Evolutionary conservation across 2,113 vertebrate genomes (phyloP).

Genomic region (Puntigrus tetrazona): DNA sequence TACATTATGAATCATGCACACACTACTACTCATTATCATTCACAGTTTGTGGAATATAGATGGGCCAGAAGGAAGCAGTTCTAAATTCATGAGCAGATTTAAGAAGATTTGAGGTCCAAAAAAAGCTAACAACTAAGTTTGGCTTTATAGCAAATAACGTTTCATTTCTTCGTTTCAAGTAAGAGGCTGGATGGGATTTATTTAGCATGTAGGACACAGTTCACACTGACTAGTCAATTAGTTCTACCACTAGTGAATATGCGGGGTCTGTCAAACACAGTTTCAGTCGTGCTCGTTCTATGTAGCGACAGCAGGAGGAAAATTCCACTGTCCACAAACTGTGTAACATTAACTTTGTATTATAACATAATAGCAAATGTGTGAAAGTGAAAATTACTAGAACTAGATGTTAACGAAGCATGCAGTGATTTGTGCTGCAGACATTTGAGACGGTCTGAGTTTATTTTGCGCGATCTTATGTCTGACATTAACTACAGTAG

Average conservation of each 20-base stretch:
- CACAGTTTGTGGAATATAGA: not conserved
- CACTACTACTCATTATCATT: not conserved
- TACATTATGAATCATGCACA: not conserved
- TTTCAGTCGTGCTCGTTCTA: not conserved
- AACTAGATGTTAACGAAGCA: not conserved
- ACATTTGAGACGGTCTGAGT: not conserved
- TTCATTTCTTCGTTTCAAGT: not conserved
- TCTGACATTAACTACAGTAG: not conserved
- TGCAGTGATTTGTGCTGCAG: not conserved
- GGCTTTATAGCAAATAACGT: not conserved
- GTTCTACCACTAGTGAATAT: not conserved
- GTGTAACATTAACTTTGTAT: not conserved
- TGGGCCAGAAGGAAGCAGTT: not conserved
- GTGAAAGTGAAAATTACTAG: not conserved
- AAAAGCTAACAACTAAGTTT: not conserved
- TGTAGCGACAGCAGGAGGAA: not conserved
- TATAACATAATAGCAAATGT: not conserved
- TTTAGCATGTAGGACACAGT: not conserved
- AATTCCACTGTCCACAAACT: not conserved
- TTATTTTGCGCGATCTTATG: not conserved
- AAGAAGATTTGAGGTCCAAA: not conserved
- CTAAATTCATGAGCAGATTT: not conserved
- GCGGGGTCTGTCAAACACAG: not conserved
- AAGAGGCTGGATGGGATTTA: not conserved
- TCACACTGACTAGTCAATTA: not conserved